Percentiles rank a stretch among this genome's conserved stretches.
Conservation (phyloP, 2,113 vertebrate genomes). For the Hucho hucho region DNA sequence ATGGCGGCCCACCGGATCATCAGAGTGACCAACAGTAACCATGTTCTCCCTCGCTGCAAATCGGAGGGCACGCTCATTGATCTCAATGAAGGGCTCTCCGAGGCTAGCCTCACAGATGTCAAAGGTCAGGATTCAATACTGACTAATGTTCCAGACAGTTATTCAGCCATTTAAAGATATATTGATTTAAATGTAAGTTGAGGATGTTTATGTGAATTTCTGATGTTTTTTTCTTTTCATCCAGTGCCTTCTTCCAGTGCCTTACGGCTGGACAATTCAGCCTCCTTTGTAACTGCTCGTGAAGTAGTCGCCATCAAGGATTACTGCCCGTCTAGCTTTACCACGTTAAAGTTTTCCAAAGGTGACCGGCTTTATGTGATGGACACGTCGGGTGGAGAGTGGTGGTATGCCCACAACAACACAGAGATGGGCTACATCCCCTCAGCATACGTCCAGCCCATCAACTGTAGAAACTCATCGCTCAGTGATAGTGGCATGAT, state of each 20-base stretch:
- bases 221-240: slow-evolving; percentile 17
- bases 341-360: slow-evolving; percentile 93
- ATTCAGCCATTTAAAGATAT: neutral
- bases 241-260: slow-evolving; percentile 97
- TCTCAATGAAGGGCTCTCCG: slow-evolving; percentile 77
- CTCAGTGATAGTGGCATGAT: slow-evolving; percentile 93
- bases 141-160: neutral
- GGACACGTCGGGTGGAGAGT: slow-evolving; percentile 91
- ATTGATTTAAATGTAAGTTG: neutral
- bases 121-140: slow-evolving; percentile 79
- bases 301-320: slow-evolving; percentile 96
- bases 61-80: slow-evolving; percentile 94
- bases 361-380: slow-evolving; percentile 92
- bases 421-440: slow-evolving; percentile 98
- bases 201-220: neutral
- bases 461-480: slow-evolving; percentile 82
- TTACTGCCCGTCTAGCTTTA: slow-evolving; percentile 93
- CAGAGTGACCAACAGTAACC: slow-evolving; percentile 83
- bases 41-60: slow-evolving; percentile 87
- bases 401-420: slow-evolving; percentile 99
- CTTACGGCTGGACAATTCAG: slow-evolving; percentile 84
- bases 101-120: slow-evolving; percentile 81
- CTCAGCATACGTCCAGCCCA: slow-evolving; percentile 86
- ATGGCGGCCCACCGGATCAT: slow-evolving; percentile 93
- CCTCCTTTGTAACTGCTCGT: slow-evolving; percentile 83